Base-by-base conservation (phyloP, 37 sponge, comb jelly and placozoan species). In the Agelas oroides region DNA sequence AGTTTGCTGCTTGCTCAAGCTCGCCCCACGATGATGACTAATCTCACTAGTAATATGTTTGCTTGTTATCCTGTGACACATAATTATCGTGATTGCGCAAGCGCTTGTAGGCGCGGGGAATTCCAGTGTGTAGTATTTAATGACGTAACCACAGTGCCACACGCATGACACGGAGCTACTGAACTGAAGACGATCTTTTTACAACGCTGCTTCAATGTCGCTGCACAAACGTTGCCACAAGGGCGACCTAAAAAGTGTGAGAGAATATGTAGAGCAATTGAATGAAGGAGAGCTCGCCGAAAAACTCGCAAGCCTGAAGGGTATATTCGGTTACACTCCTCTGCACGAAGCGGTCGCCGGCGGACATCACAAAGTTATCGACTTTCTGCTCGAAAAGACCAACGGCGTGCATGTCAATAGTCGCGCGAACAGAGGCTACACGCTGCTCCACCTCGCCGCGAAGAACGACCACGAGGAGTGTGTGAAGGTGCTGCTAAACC, bases 311-410 rank as follows among this genome's bases (percentile, higher is more conserved):
- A 76, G 64, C 8, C 59, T 70, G 16, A 35, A 69, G 30, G 92
- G 92, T 8, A 84, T 91, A 0, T 91, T 71, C 54, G 92, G 92
- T 34, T 88, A 88, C 76, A 88, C 92, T 23, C 92, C 92, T 13
- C 80, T 92, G 3, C 92, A 92, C 80, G 92, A 87, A 64, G 88
- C 92, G 14, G 76, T 69, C 40, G 63, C 64, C 2, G 64, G 78
- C 34, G 87, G 87, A 35, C 77, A 84, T 31, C 33, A 56, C 19
- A 0, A 78, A 21, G 80, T 92, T 15, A 20, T 92, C 28, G 37
- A 78, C 34, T 64, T 56, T 32, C 32, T 92, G 54, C 34, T 88
- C 0, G 60, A 71, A n/a, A 63, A 53, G 37, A 75, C 82, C 32
- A 82, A 73, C 14, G 72, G 56, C 19, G 86, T 72, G 16, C 65